phyloP scores from a whole-genome alignment of 1,140 invertebrate genomes.

The Laupala kohalensis region DNA sequence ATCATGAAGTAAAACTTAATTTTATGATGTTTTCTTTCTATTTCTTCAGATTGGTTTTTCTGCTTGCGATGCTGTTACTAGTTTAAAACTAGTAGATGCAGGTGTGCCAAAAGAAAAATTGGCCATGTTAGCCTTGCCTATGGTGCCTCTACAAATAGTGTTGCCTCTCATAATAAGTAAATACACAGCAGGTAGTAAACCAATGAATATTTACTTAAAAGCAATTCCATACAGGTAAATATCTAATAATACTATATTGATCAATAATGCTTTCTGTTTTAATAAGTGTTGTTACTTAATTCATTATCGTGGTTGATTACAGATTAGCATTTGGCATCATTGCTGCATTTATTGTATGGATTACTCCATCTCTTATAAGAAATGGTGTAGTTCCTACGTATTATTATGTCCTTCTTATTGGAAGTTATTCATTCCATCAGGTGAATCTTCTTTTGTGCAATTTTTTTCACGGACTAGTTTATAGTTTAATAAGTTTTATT shows the following conservation, averaged over 20 bases:
- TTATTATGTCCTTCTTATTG: slow-evolving; percentile 68
- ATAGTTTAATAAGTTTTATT: slow-evolving; percentile 13
- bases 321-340: slow-evolving; percentile 73
- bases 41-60: slow-evolving; percentile 78
- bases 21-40: background rate
- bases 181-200: slow-evolving; percentile 76
- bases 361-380: slow-evolving; percentile 58
- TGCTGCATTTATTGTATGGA: slow-evolving; percentile 69
- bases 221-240: slow-evolving; percentile 71
- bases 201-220: slow-evolving; percentile 77
- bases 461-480: background rate
- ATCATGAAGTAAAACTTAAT: background rate
- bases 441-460: slow-evolving; percentile 31
- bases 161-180: slow-evolving; percentile 78
- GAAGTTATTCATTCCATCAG: slow-evolving; percentile 80
- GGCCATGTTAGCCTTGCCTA: slow-evolving; percentile 78
- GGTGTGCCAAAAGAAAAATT: slow-evolving; percentile 93
- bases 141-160: slow-evolving; percentile 89
- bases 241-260: background rate
- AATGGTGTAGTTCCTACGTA: slow-evolving; percentile 55
- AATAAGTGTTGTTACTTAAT: background rate
- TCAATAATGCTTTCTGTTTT: background rate
- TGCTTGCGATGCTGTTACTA: slow-evolving; percentile 88
- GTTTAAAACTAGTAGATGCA: slow-evolving; percentile 85
- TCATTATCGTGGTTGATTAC: slow-evolving; percentile 13